Percentiles rank a stretch among this genome's conserved stretches.
Evolutionary conservation across 1,140 invertebrate species (phyloP).

Genomic region (Magallana ariakensis): DNA sequence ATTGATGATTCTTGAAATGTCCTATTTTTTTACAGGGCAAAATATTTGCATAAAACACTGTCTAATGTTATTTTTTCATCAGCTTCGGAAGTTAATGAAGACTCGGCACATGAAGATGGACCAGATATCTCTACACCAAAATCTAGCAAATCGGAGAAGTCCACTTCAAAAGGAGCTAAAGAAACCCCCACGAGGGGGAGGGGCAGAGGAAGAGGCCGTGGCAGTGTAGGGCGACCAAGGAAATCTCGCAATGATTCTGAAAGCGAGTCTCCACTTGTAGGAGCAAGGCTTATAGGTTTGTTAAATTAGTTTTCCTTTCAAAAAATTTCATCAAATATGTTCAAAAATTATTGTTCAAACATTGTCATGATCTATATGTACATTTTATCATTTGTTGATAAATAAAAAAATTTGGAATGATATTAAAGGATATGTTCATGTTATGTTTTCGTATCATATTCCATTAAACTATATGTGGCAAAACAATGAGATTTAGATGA

Average conservation of each 20-base stretch:
- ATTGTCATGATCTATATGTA: too few species aligned
- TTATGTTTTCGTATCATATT: too few species aligned
- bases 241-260: conserved; percentile 71
- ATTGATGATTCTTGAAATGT: too few species aligned
- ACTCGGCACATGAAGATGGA: conserved; percentile 51
- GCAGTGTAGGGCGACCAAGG: conserved; percentile 63
- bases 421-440: too few species aligned
- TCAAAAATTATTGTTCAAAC: too few species aligned
- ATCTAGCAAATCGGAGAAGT: conserved; percentile 30
- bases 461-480: too few species aligned
- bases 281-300: conserved; percentile 43
- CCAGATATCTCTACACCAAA: conserved; percentile 43
- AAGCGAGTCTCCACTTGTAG: conserved; percentile 52
- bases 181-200: conserved; percentile 59
- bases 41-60: too few species aligned
- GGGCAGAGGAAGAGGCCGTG: conserved; percentile 65
- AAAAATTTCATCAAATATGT: too few species aligned
- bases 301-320: not conserved
- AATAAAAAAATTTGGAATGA: too few species aligned
- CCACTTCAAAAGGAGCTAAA: conserved; percentile 48
- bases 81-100: conserved; percentile 61
- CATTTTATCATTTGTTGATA: too few species aligned
- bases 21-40: too few species aligned
- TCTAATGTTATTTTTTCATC: not conserved
- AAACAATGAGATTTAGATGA: too few species aligned